Conservation (phyloP, 1,140 invertebrate genomes). For the Cydia strobilella region DNA sequence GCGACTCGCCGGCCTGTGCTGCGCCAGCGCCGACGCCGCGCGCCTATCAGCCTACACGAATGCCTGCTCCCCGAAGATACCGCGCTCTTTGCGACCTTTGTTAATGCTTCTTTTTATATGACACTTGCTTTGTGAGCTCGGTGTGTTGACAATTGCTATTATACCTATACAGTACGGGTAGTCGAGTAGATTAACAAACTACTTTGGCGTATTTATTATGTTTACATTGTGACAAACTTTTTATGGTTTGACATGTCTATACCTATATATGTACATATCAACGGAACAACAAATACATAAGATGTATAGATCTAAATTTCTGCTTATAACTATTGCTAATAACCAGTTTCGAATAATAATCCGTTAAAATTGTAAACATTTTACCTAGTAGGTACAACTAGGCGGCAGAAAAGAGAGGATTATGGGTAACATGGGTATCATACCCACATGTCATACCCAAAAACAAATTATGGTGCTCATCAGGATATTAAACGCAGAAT, state of each 20-base stretch:
- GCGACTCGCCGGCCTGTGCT: constrained; percentile 48
- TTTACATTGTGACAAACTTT: not conserved
- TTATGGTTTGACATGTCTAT: not conserved
- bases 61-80: constrained; percentile 66
- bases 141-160: constrained; percentile 15
- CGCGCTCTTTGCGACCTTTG: constrained; percentile 63
- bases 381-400: too few species aligned
- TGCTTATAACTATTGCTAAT: too few species aligned
- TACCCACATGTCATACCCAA: too few species aligned
- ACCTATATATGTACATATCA: not conserved
- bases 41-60: constrained; percentile 71
- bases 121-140: constrained; percentile 40
- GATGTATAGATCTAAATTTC: too few species aligned
- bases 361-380: too few species aligned
- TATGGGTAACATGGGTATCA: too few species aligned
- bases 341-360: too few species aligned
- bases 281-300: too few species aligned
- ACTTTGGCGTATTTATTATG: constrained; percentile 2
- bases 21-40: constrained; percentile 34
- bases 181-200: constrained; percentile 12
- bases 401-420: too few species aligned
- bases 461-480: too few species aligned
- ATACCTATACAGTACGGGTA: not conserved
- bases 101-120: constrained; percentile 45
- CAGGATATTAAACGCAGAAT: too few species aligned